Evolutionary conservation across 2,888 invertebrate species (phyloP), one percentile per base, ranked within the genome.

Genomic region (Troides helena): DNA sequence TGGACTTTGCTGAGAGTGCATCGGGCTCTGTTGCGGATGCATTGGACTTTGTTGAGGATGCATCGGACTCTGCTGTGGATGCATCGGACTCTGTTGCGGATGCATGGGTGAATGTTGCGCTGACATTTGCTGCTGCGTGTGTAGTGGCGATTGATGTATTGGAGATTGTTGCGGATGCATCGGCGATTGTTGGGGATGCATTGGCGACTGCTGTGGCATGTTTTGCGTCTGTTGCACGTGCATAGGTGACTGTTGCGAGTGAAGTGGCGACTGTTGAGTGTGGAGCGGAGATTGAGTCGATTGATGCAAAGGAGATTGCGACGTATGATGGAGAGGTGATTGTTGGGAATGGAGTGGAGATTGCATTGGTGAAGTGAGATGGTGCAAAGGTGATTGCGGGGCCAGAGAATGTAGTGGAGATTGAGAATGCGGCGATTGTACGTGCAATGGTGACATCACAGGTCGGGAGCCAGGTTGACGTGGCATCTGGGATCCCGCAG

Each of bases 271-370:
- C 73, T 90, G 89, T 67, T 89, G 89, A 36, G 88, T 78, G 70
- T 90, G 90, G n/a, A 84, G 79, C 36, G 90, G 89, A 2, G 90
- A 90, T 68, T 90, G 90, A 10, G 87, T 86, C 57, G 87, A 82
- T n/a, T 84, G 80, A 73, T 90, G 89, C 61, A 86, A 72, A 17
- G 89, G 89, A 1, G 90, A 89, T 69, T 89, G 90, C 18, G 88
- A 79, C 30, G 87, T 83, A 72, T 89, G 86, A 71, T 89, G 89
- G 53, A 88, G 72, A 0, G 89, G 83, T 3, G 89, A 89, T 69
- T 90, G 90, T 68, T 89, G 90, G n/a, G 89, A 86, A 71, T 90
- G 90, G 72, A 90, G 75, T 18, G 90, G 90, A 10, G 90, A 90
- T 73, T 88, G 89, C 85, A 88, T 87, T 59, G 88, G 88, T 1